These are phyloP conservation scores for Penaeus chinensis DNA, from an alignment of 1,140 invertebrate species.

Conservation along the genomic window DNA sequence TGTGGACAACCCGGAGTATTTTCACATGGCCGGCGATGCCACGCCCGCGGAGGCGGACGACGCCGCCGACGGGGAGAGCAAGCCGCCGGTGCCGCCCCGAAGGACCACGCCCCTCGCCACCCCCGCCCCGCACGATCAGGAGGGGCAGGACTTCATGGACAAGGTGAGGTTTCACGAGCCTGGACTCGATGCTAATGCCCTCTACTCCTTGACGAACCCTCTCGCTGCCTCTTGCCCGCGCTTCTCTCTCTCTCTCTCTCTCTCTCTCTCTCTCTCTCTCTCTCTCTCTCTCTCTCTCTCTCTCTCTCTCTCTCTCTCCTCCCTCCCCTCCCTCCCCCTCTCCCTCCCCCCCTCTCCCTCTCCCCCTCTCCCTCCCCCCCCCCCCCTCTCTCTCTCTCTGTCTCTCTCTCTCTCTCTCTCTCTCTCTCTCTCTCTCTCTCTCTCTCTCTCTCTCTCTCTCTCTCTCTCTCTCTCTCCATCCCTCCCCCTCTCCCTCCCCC, in stretches of 20 bases:
- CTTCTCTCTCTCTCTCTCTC: background rate
- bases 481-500: background rate
- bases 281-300: background rate
- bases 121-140: background rate
- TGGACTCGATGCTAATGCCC: too few species aligned
- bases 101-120: background rate
- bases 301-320: background rate
- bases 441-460: background rate
- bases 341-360: background rate
- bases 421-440: background rate
- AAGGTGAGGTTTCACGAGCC: too few species aligned
- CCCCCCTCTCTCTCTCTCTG: background rate
- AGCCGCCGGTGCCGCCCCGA: slow-evolving; percentile 41
- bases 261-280: background rate
- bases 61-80: background rate
- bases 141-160: too few species aligned
- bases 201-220: too few species aligned
- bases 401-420: background rate
- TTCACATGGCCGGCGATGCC: slow-evolving; percentile 31
- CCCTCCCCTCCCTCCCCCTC: background rate
- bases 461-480: background rate
- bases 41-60: background rate
- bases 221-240: too few species aligned
- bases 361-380: background rate
- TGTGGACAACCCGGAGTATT: slow-evolving; percentile 48